These are phyloP conservation scores for Euleptes europaea DNA, from an alignment of 2,113 vertebrate genomes.

Conservation along the genomic window DNA sequence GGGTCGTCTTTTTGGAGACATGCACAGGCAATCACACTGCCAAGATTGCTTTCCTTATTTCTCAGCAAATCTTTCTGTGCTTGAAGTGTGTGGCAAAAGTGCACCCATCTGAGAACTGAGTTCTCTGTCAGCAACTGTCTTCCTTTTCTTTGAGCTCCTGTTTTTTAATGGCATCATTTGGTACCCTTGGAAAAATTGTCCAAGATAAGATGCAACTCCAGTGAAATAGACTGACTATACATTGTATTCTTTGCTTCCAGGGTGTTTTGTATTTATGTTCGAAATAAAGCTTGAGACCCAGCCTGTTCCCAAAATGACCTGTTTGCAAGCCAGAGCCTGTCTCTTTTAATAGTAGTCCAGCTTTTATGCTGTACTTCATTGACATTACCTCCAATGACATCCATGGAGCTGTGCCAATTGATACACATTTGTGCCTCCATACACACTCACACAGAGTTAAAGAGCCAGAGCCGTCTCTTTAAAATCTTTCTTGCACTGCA, in stretches of 20 bases:
- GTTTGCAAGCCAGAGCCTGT: slow-evolving; percentile 4
- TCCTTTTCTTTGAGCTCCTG: neutral
- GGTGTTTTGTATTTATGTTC: neutral
- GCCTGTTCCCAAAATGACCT: slow-evolving; percentile 20
- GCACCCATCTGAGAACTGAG: neutral
- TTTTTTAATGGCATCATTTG: slow-evolving; percentile 16
- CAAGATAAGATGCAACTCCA: neutral
- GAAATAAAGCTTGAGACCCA: neutral
- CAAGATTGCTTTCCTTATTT: slow-evolving; percentile 24
- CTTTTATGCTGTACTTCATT: neutral
- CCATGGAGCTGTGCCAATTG: neutral
- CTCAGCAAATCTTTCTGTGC: slow-evolving; percentile 1
- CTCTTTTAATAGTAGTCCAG: slow-evolving; percentile 13
- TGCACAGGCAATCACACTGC: slow-evolving; percentile 20
- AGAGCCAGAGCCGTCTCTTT: neutral
- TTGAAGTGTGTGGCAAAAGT: neutral
- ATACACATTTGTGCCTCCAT: neutral
- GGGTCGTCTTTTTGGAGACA: slow-evolving; percentile 3
- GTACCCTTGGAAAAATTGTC: slow-evolving; percentile 16
- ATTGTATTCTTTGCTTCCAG: neutral
- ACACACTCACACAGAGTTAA: neutral
- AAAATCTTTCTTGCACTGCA: neutral
- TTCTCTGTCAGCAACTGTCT: neutral
- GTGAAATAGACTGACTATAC: slow-evolving; percentile 8
- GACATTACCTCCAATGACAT: neutral